phyloP scores from a whole-genome alignment of 2,888 invertebrate species.

The Alcis repandata region DNA sequence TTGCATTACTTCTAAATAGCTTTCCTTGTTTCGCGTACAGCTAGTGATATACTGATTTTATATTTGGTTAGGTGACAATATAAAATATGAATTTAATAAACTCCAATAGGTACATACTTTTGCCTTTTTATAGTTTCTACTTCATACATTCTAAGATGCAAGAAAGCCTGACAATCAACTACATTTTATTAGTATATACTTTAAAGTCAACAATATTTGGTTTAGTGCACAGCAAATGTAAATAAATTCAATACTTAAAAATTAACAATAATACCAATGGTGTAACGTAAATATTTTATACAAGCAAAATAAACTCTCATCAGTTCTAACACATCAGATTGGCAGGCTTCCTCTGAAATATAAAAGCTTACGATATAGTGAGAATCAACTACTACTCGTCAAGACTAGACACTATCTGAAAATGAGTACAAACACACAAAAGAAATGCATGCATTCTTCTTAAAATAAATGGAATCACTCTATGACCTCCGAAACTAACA shows the following conservation, averaged over 20 bases:
- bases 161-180: slow-evolving; percentile 75
- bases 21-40: not conserved
- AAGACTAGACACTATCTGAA: slow-evolving; percentile 84
- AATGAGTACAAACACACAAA: slow-evolving; percentile 83
- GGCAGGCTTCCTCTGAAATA: slow-evolving; percentile 74
- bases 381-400: slow-evolving; percentile 80
- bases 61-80: slow-evolving; percentile 31
- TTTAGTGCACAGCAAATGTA: slow-evolving; percentile 77
- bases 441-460: slow-evolving; percentile 86
- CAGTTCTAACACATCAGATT: slow-evolving; percentile 56
- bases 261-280: slow-evolving; percentile 49
- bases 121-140: slow-evolving; percentile 44
- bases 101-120: slow-evolving; percentile 26
- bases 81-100: slow-evolving; percentile 42
- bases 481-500: slow-evolving; percentile 75
- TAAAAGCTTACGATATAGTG: slow-evolving; percentile 78
- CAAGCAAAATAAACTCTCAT: slow-evolving; percentile 3
- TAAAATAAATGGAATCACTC: slow-evolving; percentile 86
- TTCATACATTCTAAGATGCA: slow-evolving; percentile 50
- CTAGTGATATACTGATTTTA: slow-evolving; percentile 28
- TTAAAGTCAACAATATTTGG: slow-evolving; percentile 74
- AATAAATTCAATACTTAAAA: slow-evolving; percentile 60
- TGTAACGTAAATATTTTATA: slow-evolving; percentile 42
- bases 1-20: not conserved
- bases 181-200: slow-evolving; percentile 52